phyloP scores from a whole-genome alignment of 2,797 vertebrate genomes.

The Spinus pinus region DNA sequence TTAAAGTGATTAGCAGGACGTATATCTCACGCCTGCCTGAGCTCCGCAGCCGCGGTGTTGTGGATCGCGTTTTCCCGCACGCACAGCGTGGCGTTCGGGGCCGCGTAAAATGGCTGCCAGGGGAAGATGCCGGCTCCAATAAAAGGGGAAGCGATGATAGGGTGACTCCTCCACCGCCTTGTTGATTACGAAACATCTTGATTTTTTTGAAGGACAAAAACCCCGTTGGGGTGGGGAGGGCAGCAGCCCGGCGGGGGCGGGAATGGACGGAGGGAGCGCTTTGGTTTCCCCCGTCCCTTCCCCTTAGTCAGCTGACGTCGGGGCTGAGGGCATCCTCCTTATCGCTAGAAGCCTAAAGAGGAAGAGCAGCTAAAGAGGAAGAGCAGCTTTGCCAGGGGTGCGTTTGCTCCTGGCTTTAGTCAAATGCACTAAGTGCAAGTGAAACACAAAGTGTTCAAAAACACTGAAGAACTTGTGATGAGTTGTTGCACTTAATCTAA shows the following conservation, averaged over 20 bases:
- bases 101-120: neutral
- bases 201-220: rapidly evolving
- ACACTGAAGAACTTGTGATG: neutral
- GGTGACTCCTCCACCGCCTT: neutral
- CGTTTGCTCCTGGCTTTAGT: neutral
- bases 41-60: too few relatives aligned
- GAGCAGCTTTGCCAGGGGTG: rapidly evolving
- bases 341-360: rapidly evolving
- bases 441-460: neutral
- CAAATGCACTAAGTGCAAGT: too few relatives aligned
- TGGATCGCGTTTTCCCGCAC: neutral
- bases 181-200: too few relatives aligned
- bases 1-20: rapidly evolving
- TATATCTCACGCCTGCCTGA: rapidly evolving
- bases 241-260: neutral
- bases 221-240: rapidly evolving
- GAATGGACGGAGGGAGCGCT: neutral
- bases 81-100: too few relatives aligned
- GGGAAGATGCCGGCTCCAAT: rapidly evolving
- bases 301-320: neutral
- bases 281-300: neutral
- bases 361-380: rapidly evolving
- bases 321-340: rapidly evolving
- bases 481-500: neutral
- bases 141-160: neutral